Evolutionary conservation across 2,113 vertebrate species (phyloP).

Genomic region (Pristiophorus japonicus): DNA sequence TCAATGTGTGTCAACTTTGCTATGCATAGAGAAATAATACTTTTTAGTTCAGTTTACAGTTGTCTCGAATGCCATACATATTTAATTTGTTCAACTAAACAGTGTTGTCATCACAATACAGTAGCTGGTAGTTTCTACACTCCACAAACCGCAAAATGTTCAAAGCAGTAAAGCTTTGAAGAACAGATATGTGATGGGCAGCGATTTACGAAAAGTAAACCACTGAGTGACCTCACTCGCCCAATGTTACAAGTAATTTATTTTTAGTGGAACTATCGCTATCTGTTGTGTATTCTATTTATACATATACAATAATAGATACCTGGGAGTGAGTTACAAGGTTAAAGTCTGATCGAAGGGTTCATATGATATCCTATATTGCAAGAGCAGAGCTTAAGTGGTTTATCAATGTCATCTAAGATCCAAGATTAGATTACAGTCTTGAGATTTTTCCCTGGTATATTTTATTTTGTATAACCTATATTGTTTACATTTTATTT

Average conservation of each 20-base stretch:
- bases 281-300: constrained; percentile 36
- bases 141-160: not conserved
- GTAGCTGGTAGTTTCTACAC: constrained; percentile 23
- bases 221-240: not conserved
- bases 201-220: constrained; percentile 7
- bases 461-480: not conserved
- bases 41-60: constrained; percentile 5
- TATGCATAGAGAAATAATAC: constrained; percentile 2
- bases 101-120: not conserved
- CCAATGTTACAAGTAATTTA: constrained; percentile 24
- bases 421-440: constrained; percentile 29
- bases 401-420: constrained; percentile 32
- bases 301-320: constrained; percentile 32
- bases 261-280: constrained; percentile 26
- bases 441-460: not conserved
- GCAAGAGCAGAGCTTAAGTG: constrained; percentile 33
- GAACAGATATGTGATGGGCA: constrained; percentile 17
- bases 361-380: constrained; percentile 22
- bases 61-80: not conserved
- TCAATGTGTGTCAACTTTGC: constrained; percentile 15
- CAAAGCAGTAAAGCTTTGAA: not conserved
- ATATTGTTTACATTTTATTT: constrained; percentile 23
- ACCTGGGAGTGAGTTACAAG: constrained; percentile 34
- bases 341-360: constrained; percentile 24
- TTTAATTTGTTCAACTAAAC: not conserved